Base-by-base conservation (phyloP, 1,140 invertebrate species). In the Ephestia elutella region DNA sequence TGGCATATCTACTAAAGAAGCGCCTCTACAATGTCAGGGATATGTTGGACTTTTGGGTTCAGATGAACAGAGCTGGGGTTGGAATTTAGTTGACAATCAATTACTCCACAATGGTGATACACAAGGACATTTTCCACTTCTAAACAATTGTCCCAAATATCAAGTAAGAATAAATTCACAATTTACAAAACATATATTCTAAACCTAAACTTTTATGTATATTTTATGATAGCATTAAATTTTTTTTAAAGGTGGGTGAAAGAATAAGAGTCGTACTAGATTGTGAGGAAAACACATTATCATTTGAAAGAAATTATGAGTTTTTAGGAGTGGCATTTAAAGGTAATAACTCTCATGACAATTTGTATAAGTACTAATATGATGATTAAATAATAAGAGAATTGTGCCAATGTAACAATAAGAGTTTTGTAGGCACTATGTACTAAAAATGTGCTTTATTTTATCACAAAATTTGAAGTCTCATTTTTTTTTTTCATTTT, bases 221-320 rank as follows among this genome's bases (percentile, higher is more conserved):
- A 35, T 5, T 11, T 10, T 11, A 35, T 35, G 13, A 35, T 35
- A 5, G 3, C 3, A 11, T 35, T 35, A 25, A 25, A 25, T 35
- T 35, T 5, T 44, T n/a, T 2, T 44, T 90, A 62, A 82, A 99
- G 96, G 95, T 98, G 75, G 98, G 98, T 49, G 98, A 99, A 90
- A 92, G 96, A 88, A 98, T 99, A 85, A 91, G 97, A 89, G 97
- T 99, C 59, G 97, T 99, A 78, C 91, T 99, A 73, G 98, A 99
- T 90, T 99, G 97, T 93, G 97, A 99, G 90, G 95, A 97, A 78
- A 97, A 97, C 74, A 98, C 96, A 25, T 90, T 99, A 81, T 97
- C 97, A 58, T 99, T 99, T 92, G 98, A 99, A 90, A 98, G 98
- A 87, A 98, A 98, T 90, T 97, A 97, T 90, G 98, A 99, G 91